Conservation (phyloP, 2,113 vertebrate genomes). For the Fulica atra region DNA sequence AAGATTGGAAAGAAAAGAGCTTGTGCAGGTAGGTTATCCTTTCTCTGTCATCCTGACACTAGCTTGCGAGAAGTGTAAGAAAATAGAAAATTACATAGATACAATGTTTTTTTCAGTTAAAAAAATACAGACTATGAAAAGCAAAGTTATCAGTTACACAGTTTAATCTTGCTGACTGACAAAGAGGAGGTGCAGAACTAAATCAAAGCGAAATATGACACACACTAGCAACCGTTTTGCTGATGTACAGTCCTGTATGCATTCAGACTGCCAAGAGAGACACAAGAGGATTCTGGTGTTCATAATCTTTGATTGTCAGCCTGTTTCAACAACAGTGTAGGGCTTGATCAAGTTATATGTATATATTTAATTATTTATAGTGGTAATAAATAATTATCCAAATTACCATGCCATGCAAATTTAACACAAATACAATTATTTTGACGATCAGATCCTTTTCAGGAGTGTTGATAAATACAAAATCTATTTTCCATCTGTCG, state of each 20-base stretch:
- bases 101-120: neutral
- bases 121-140: neutral
- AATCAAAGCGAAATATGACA: slow-evolving; percentile 3
- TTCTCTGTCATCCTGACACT: neutral
- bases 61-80: neutral
- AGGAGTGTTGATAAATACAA: neutral
- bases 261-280: neutral
- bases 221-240: neutral
- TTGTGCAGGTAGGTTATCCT: neutral
- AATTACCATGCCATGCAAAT: neutral
- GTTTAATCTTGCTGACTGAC: neutral
- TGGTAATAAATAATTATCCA: neutral
- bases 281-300: neutral
- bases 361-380: neutral
- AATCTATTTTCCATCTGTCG: neutral
- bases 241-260: neutral
- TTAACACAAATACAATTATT: neutral
- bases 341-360: neutral
- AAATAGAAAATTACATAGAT: neutral
- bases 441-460: neutral
- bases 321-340: neutral
- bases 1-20: neutral
- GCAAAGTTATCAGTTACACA: neutral
- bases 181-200: slow-evolving; percentile 14
- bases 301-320: neutral